Percentiles rank a stretch among this genome's conserved stretches.
Conservation (phyloP, 2,797 vertebrate species). For the Hozukius guyotensis region DNA sequence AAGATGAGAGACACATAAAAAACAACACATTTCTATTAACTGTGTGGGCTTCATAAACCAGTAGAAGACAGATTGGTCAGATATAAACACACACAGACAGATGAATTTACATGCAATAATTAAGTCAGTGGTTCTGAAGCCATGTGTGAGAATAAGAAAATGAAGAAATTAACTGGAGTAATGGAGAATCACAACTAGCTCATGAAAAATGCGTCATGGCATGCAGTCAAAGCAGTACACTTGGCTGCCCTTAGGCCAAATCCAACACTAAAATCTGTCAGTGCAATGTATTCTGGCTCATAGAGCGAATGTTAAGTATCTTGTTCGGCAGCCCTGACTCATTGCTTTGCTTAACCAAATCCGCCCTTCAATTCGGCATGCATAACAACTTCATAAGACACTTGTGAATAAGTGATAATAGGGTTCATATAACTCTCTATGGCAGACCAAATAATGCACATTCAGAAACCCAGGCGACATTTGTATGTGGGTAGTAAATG, state of each 20-base stretch:
- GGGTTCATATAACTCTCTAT: neutral
- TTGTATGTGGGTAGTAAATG: too few species aligned
- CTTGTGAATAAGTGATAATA: accelerated
- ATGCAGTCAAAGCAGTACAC: constrained; percentile 15
- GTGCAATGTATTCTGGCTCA: neutral
- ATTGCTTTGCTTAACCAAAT: neutral
- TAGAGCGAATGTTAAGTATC: accelerated
- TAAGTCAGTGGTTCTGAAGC: neutral
- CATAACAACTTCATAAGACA: neutral
- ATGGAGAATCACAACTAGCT: neutral
- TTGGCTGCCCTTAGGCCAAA: neutral
- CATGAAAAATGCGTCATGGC: neutral
- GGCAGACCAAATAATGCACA: neutral
- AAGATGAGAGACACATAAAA: neutral
- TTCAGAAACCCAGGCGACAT: too few species aligned
- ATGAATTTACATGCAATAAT: neutral
- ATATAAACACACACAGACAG: neutral
- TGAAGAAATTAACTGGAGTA: neutral
- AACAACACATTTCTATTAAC: neutral
- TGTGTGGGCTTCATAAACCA: too few species aligned
- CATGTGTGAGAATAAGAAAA: neutral
- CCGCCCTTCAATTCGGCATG: neutral
- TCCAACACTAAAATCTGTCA: neutral
- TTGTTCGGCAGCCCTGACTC: neutral
- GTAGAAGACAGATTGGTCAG: accelerated